Conservation (phyloP, 2,113 vertebrate genomes). For the Notarius quadriscutis region DNA sequence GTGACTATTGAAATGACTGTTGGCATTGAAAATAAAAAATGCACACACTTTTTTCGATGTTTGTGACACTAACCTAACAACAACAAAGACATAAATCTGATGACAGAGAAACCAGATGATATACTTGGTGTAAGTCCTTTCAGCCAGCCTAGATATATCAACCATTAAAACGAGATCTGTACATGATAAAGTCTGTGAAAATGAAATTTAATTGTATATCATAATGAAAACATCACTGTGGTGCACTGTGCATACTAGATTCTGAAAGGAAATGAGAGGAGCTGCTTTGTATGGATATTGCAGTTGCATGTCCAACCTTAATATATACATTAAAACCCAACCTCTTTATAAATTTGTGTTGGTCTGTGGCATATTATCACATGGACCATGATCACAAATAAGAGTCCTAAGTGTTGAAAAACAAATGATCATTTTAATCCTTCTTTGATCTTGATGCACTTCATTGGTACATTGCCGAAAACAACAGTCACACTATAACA, state of each 20-base stretch:
- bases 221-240: background rate
- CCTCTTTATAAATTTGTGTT: background rate
- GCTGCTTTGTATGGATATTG: background rate
- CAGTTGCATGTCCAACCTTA: background rate
- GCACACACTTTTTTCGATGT: background rate
- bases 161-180: background rate
- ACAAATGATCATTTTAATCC: background rate
- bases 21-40: background rate
- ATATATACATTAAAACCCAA: background rate
- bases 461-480: conserved; percentile 17
- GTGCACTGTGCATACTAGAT: background rate
- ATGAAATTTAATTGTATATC: background rate
- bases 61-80: background rate
- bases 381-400: background rate
- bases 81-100: no score
- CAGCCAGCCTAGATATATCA: background rate
- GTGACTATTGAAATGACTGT: background rate
- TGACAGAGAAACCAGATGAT: background rate
- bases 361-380: background rate
- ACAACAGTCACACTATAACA: background rate
- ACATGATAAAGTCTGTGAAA: background rate
- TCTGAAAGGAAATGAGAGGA: background rate
- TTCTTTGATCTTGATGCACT: conserved; percentile 8
- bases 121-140: background rate
- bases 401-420: background rate